Base-by-base conservation (phyloP, 1,140 invertebrate genomes). In the Triops longicaudatus region DNA sequence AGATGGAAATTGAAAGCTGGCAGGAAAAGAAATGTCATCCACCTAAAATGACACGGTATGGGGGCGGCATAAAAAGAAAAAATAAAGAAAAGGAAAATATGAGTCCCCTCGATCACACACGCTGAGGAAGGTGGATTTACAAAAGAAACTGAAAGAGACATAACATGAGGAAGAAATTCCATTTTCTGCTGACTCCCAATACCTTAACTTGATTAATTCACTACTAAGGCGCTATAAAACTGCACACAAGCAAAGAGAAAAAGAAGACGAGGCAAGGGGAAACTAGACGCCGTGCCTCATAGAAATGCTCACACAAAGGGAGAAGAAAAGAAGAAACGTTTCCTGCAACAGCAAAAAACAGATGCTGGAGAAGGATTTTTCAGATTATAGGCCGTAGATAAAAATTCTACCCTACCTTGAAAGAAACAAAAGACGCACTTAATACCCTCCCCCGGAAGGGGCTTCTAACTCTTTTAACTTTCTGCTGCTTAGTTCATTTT, bases 1-100 rank as follows among this genome's bases (percentile, higher is more conserved):
- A 88, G 83, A 83, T 84, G 85, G 63, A 83, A 80, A 79, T 88
- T 88, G 80, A 88, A 83, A n/a, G 85, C 83, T 31, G 86, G 81
- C 22, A 88, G 81, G 79, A 87, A 88, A 78, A 84, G 84, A 78
- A 86, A 87, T 7, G 87, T 88, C 77, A 87, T 80, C 72, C 83
- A 80, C 78, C 83, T 87, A 81, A 74, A 81, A n/a, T 75, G 12
- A 77, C 44, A 71, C 73, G 50, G 17, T 73, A 12, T 1, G 26
- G 75, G 41, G 41, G 5, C 76, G 73, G 27, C n/a, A 78, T 7
- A 73, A 50, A 73, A 43, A 41, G n/a, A 50, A n/a, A 26, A 22
- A 73, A 72, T 26, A 71, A 41, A 73, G 10, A 26, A 63, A 27
- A 17, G 12, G 11, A 41, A 31, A 77, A 74, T 74, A 73, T 41